Evolutionary conservation across 2,888 invertebrate species (phyloP).

Genomic region (Subacronicta megacephala): DNA sequence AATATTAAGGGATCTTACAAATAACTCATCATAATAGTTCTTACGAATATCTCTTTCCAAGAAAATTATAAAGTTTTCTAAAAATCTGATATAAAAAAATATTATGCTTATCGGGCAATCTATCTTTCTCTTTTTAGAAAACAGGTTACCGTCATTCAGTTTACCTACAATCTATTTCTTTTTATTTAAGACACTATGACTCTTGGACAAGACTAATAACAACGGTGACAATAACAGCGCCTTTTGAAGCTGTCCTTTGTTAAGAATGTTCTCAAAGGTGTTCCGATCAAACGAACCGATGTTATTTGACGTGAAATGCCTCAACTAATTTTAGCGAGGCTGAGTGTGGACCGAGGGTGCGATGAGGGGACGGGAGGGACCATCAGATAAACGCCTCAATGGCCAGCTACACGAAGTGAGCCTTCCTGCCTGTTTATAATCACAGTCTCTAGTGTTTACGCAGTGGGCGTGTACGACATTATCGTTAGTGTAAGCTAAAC

Average conservation of each 20-base stretch:
- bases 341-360: slow-evolving; percentile 42
- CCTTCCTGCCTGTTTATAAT: slow-evolving; percentile 36
- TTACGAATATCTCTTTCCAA: no score
- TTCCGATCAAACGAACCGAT: slow-evolving; percentile 38
- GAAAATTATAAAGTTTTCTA: no score
- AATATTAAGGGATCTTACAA: no score
- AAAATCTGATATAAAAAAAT: no score
- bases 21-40: no score
- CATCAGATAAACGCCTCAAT: slow-evolving; percentile 65
- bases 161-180: slow-evolving; percentile 25
- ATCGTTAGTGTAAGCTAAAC: slow-evolving; percentile 18
- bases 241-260: slow-evolving; percentile 30
- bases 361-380: slow-evolving; percentile 48
- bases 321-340: slow-evolving; percentile 42
- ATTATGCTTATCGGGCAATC: no score
- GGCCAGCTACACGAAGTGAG: slow-evolving; percentile 25
- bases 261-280: slow-evolving; percentile 32
- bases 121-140: slow-evolving; percentile 15
- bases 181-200: slow-evolving; percentile 9
- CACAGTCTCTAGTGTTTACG: slow-evolving; percentile 27
- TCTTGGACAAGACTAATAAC: slow-evolving; percentile 20
- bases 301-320: slow-evolving; percentile 40
- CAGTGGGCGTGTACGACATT: slow-evolving; percentile 18
- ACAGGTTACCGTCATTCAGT: slow-evolving; percentile 13
- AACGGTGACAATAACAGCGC: slow-evolving; percentile 20